A percentile compares a stretch with the other conserved stretches of the same genome.
phyloP scores from a whole-genome alignment of 2,888 invertebrate species.

The Xestia sexstrigata region DNA sequence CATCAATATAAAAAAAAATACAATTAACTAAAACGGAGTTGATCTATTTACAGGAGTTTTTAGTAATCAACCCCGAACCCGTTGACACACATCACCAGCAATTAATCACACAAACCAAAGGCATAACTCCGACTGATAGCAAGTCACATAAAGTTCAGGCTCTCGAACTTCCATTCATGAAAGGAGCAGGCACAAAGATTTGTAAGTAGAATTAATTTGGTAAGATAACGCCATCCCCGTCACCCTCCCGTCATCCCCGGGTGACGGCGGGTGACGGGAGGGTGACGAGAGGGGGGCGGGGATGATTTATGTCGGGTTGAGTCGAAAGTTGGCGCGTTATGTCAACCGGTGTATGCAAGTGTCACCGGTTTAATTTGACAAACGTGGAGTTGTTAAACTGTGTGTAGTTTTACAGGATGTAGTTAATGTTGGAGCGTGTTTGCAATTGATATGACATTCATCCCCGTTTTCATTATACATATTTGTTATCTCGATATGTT shows the following conservation, averaged over 20 bases:
- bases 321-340: slow-evolving; percentile 55
- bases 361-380: slow-evolving; percentile 57
- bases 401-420: slow-evolving; percentile 43
- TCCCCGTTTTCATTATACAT: background rate
- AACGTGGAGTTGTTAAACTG: slow-evolving; percentile 36
- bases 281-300: slow-evolving; percentile 30
- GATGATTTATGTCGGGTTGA: slow-evolving; percentile 58
- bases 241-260: slow-evolving; percentile 31
- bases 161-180: slow-evolving; percentile 57
- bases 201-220: slow-evolving; percentile 65
- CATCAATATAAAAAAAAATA: too few relatives aligned
- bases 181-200: slow-evolving; percentile 61
- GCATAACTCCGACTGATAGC: slow-evolving; percentile 37
- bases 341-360: slow-evolving; percentile 63
- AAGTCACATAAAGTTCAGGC: slow-evolving; percentile 46
- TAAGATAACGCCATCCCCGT: slow-evolving; percentile 54
- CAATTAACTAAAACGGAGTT: background rate
- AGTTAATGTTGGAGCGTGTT: background rate
- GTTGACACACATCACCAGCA: slow-evolving; percentile 20
- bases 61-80: slow-evolving; percentile 13
- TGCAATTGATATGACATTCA: background rate
- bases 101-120: slow-evolving; percentile 46
- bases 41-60: slow-evolving; percentile 3
- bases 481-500: background rate
- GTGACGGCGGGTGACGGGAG: slow-evolving; percentile 46